Percentiles rank a stretch among this genome's conserved stretches.
Conservation (phyloP, 2,113 vertebrate species). For the Columba livia region DNA sequence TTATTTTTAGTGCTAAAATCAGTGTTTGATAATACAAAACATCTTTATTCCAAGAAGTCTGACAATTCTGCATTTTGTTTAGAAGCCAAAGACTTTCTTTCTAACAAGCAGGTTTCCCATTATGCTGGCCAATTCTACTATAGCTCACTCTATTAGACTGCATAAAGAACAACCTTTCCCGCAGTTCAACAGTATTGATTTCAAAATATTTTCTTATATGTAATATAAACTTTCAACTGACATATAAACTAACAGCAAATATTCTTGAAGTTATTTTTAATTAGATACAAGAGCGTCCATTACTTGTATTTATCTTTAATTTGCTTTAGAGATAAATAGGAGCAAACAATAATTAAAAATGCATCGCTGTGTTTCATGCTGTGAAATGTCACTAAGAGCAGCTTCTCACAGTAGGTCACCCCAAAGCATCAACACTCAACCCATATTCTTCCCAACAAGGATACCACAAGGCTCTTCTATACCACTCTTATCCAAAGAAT, state of each 20-base stretch:
- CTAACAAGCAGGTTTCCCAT: background rate
- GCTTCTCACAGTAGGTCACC: background rate
- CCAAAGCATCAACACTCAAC: background rate
- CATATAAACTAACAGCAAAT: background rate
- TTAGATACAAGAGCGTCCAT: background rate
- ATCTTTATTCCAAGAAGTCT: background rate
- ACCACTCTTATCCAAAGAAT: background rate
- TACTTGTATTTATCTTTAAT: background rate
- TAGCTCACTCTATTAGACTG: background rate
- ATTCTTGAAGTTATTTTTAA: background rate
- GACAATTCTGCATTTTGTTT: background rate
- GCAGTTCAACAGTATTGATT: background rate
- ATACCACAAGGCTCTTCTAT: background rate
- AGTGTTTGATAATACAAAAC: background rate
- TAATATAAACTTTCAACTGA: background rate
- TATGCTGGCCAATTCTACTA: background rate
- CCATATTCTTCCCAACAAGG: background rate
- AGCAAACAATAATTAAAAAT: conserved; percentile 15
- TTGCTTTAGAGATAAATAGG: background rate
- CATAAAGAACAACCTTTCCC: background rate
- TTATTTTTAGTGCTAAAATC: background rate
- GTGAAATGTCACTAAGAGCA: background rate
- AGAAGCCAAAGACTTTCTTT: background rate
- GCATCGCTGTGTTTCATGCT: background rate
- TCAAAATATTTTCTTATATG: background rate